Percentiles rank a stretch among this genome's conserved stretches.
Conservation (phyloP, 1,140 invertebrate species). For the Harpegnathos saltator region DNA sequence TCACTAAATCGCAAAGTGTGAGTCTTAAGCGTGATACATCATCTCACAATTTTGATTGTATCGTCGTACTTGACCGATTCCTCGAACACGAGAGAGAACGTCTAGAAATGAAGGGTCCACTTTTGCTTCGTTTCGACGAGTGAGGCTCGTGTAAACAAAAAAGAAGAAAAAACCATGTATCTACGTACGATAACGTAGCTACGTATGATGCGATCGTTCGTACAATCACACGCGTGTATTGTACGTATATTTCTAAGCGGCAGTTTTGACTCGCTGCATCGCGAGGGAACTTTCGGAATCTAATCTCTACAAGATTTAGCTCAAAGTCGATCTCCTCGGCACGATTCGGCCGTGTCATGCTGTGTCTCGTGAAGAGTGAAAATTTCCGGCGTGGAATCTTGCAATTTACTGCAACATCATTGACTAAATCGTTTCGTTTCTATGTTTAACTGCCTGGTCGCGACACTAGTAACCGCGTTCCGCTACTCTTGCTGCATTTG, state of each 20-base stretch:
- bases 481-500: conserved; percentile 62
- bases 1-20: conserved; percentile 60
- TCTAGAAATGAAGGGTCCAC: conserved; percentile 19
- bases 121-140: background rate
- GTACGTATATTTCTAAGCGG: conserved; percentile 62
- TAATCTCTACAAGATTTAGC: conserved; percentile 44
- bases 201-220: conserved; percentile 44
- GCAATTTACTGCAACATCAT: conserved; percentile 63
- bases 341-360: conserved; percentile 16
- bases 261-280: conserved; percentile 67
- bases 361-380: conserved; percentile 58
- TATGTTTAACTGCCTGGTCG: conserved; percentile 57
- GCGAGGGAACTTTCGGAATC: conserved; percentile 31
- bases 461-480: conserved; percentile 47
- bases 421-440: conserved; percentile 63
- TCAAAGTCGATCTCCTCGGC: background rate
- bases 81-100: conserved; percentile 40
- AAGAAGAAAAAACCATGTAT: background rate
- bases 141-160: background rate
- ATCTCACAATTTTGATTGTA: conserved; percentile 9
- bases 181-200: conserved; percentile 14
- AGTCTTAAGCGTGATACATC: background rate
- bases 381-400: conserved; percentile 60
- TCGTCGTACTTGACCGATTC: background rate
- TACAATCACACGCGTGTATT: conserved; percentile 32